A percentile compares a stretch with the other conserved stretches of the same genome.
Conservation (phyloP, 2,888 invertebrate genomes). For the Xestia sexstrigata region DNA sequence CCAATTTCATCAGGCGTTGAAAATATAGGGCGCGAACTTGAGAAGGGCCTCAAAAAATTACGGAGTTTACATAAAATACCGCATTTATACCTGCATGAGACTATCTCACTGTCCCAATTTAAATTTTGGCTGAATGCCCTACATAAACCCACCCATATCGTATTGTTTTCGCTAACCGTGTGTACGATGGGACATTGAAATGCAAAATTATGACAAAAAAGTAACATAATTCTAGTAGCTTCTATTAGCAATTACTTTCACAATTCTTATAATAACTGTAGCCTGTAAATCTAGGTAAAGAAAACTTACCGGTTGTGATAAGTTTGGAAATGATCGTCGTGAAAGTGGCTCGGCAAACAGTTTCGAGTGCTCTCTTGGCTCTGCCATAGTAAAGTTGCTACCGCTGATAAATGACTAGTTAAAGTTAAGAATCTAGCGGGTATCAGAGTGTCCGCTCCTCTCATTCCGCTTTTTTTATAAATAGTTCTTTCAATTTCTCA, state of each 20-base stretch:
- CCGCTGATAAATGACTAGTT: slow-evolving; percentile 92
- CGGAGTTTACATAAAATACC: not conserved
- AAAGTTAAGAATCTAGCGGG: slow-evolving; percentile 93
- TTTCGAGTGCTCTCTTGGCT: slow-evolving; percentile 88
- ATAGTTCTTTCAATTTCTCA: slow-evolving; percentile 20
- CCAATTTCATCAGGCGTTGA: slow-evolving; percentile 31
- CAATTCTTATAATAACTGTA: not conserved
- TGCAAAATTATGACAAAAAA: slow-evolving; percentile 51
- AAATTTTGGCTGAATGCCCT: slow-evolving; percentile 52
- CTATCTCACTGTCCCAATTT: slow-evolving; percentile 17
- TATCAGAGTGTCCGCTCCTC: slow-evolving; percentile 88
- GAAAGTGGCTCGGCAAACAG: slow-evolving; percentile 89
- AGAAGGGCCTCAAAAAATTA: not conserved
- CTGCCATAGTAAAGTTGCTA: slow-evolving; percentile 93
- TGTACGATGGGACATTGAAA: slow-evolving; percentile 1
- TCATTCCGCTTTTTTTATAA: slow-evolving; percentile 78
- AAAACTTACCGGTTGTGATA: slow-evolving; percentile 90
- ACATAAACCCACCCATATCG: not conserved
- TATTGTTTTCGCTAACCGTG: not conserved
- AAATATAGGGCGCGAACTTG: slow-evolving; percentile 7
- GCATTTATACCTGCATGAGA: not conserved
- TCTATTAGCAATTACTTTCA: slow-evolving; percentile 1
- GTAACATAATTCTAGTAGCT: not conserved
- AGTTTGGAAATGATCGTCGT: slow-evolving; percentile 88
- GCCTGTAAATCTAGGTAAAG: not conserved